Evolutionary conservation across 2,888 invertebrate species (phyloP), one percentile per base, ranked within the genome.

Genomic region (Eupeodes latifasciatus): DNA sequence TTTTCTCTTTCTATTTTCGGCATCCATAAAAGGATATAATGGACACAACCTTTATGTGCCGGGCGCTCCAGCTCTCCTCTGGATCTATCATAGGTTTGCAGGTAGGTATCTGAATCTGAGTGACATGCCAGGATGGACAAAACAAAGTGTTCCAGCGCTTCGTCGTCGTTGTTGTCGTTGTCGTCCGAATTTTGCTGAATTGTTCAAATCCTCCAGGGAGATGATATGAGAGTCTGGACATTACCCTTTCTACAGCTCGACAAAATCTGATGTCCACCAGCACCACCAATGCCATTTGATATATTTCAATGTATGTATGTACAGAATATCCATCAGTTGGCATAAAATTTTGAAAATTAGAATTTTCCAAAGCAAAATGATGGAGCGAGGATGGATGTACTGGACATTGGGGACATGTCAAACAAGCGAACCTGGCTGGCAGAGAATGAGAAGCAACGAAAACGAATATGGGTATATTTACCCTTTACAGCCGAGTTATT

Each of bases 401-500:
- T 11, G 71, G 51, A 66, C 71, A 82, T 34, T 12, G 59, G 66
- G 74, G 47, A 36, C 9, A 75, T 53, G 53, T 78, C 67, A 85
- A 80, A 64, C 66, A 57, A 75, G 67, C 27, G 11, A n/a, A 27
- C 27, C 11, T 51, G n/a, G 47, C 12, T 19, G 19, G 19, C 19
- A 19, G 27, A 44, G 82, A 19, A 91, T 91, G 91, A 91, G 91
- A 90, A 57, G 64, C 27, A 67, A 27, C 59, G 64, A 40, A 40
- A 40, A 40, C 40, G 40, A 40, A 40, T 40, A 40, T 40, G 1
- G 40, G 47, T 66, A 61, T 87, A 74, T 87, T 87, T 80, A 62
- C 80, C 77, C 78, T 87, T 27, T 75, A 72, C 72, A 67, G 76
- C 49, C 90, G 90, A 91, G 90, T 91, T 91, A 91, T 90, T 86